Base-by-base conservation (phyloP, 2,113 vertebrate genomes). In the Monopterus albus region DNA sequence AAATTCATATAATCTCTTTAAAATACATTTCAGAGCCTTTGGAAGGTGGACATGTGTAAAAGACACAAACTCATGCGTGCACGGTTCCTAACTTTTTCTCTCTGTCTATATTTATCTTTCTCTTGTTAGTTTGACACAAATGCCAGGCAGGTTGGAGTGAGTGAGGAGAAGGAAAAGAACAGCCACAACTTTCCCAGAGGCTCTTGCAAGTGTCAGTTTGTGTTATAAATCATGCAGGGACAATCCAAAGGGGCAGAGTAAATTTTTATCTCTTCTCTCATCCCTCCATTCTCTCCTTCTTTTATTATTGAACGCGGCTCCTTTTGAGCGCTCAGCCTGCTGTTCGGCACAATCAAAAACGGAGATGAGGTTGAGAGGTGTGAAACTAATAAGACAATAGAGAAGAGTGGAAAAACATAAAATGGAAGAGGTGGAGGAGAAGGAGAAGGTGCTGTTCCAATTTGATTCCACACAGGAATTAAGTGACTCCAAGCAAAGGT, bases 141-240 rank as follows among this genome's bases (percentile, higher is more conserved):
- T 43, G 53, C 78, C 65, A 70, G 45, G 68, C 40, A 3, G 60
- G 64, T 31, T 49, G 60, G 70, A 62, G 56, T 17, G 60, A 72
- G 75, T 7, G n/a, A 64, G 55, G 59, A 63, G 59, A 50, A 73
- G 36, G 52, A 68, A 76, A 39, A 80, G 72, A 60, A 72, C 52
- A 72, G 75, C 64, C 35, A 69, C 82, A 84, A 83, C 79, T 87
- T 90, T 89, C 85, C 86, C 75, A 87, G 73, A 87, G 86, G 85
- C 83, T 87, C 74, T 66, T 76, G 81, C 86, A 73, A 81, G 78
- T 64, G 85, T 89, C 87, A 88, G 86, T 84, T 87, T 87, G 81
- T 76, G 77, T 91, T 89, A 87, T 91, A 87, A 92, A 91, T 91
- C 87, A 92, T 92, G 90, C 85, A 92, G 80, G 57, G 79, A 83